These are phyloP conservation scores for Halisarca cf. caerulea DNA, from an alignment of 37 sponge, comb jelly and placozoan genomes.

Conservation along the genomic window DNA sequence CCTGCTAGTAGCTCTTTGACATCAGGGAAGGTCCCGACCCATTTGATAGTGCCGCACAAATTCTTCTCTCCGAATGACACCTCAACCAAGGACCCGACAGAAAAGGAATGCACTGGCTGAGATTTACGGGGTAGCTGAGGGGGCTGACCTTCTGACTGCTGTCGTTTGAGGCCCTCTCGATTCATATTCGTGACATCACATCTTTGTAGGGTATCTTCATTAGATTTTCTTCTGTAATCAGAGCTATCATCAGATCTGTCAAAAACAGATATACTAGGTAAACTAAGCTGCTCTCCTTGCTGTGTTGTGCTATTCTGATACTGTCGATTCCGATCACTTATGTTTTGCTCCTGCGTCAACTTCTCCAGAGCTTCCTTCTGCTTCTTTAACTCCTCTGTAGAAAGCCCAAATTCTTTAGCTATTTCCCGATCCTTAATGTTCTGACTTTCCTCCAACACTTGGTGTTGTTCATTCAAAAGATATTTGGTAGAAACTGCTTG, in stretches of 20 bases:
- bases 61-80: too few species aligned
- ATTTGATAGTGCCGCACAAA: conserved; percentile 18
- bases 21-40: conserved; percentile 48
- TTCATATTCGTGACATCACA: too few species aligned
- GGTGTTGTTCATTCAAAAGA: neutral
- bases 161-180: too few species aligned
- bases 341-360: neutral
- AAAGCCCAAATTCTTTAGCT: neutral
- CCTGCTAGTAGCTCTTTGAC: conserved; percentile 37
- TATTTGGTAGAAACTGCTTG: neutral
- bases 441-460: neutral
- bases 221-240: too few species aligned
- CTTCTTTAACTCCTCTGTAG: neutral
- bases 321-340: neutral
- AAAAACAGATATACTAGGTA: too few species aligned
- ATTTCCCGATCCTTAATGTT: conserved; percentile 4
- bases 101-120: too few species aligned
- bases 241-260: too few species aligned
- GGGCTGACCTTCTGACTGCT: too few species aligned
- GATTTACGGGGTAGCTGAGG: too few species aligned
- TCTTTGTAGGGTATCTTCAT: too few species aligned
- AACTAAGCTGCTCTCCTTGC: too few species aligned
- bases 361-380: neutral
- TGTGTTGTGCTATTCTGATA: neutral
- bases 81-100: too few species aligned